These are phyloP conservation scores for Lingula anatina DNA, from an alignment of 2,888 invertebrate genomes.

Conservation along the genomic window DNA sequence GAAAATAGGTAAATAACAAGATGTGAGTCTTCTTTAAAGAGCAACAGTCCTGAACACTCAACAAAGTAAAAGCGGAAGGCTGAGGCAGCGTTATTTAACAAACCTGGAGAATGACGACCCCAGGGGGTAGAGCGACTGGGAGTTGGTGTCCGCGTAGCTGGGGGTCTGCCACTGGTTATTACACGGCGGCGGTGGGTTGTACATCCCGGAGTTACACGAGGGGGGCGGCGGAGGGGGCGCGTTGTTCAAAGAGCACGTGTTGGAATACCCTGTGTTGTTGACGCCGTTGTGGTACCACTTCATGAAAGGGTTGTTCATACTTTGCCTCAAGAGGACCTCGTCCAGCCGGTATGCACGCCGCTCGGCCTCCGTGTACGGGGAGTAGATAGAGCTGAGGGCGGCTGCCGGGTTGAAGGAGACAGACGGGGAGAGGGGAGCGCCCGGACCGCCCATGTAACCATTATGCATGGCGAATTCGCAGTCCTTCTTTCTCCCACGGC, in stretches of 20 bases:
- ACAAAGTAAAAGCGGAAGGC: too few species aligned
- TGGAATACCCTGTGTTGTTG: slow-evolving; percentile 9
- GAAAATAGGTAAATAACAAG: too few species aligned
- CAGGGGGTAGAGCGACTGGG: background rate
- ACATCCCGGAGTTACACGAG: background rate
- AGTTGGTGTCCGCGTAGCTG: background rate
- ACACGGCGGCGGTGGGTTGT: too few species aligned
- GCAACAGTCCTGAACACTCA: too few species aligned
- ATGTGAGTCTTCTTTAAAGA: too few species aligned
- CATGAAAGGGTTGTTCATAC: slow-evolving; percentile 40
- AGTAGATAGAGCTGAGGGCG: slow-evolving; percentile 30
- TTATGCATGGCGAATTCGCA: slow-evolving; percentile 36
- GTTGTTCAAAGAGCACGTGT: background rate
- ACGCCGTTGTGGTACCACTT: slow-evolving; percentile 37
- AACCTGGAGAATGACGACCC: background rate
- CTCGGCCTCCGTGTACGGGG: slow-evolving; percentile 41
- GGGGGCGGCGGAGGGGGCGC: too few species aligned
- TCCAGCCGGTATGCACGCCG: slow-evolving; percentile 38
- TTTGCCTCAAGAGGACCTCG: slow-evolving; percentile 37
- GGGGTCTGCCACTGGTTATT: background rate
- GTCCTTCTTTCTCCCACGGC: slow-evolving; percentile 37
- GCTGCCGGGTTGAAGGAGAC: slow-evolving; percentile 23
- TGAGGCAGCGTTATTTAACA: background rate
- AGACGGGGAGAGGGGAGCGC: slow-evolving; percentile 13
- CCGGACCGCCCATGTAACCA: slow-evolving; percentile 17